These are phyloP conservation scores for Nibea albiflora DNA, from an alignment of 2,113 vertebrate genomes.

Conservation along the genomic window DNA sequence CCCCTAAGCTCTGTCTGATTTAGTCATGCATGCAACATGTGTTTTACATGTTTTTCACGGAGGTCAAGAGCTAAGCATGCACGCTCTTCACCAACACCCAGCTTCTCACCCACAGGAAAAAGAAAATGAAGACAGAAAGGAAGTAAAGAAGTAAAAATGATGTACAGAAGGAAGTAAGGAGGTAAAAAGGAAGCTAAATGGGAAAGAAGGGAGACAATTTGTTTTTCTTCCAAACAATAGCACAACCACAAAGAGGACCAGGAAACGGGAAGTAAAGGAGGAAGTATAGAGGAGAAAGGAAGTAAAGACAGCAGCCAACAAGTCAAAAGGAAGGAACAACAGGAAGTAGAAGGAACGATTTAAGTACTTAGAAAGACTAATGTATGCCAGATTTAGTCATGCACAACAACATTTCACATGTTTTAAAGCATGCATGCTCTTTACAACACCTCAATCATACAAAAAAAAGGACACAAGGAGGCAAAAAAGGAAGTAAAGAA, in stretches of 20 bases:
- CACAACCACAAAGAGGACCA: too few relatives aligned
- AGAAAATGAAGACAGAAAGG: neutral
- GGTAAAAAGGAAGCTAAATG: neutral
- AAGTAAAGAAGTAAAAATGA: neutral
- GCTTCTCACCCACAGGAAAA: neutral
- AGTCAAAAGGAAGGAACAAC: neutral
- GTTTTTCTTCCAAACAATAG: too few relatives aligned
- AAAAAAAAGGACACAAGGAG: neutral
- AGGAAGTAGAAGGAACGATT: neutral
- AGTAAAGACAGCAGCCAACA: neutral
- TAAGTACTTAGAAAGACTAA: too few relatives aligned
- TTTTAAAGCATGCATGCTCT: too few relatives aligned
- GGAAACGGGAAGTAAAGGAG: neutral
- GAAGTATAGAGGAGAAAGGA: neutral
- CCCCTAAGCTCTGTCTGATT: neutral
- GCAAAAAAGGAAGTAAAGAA: neutral
- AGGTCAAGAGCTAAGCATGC: neutral
- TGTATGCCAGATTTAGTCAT: too few relatives aligned
- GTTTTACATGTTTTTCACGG: neutral
- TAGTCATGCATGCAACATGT: slow-evolving; percentile 44
- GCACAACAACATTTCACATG: too few relatives aligned
- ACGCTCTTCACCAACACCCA: neutral
- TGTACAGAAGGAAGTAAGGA: neutral
- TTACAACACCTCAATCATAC: too few relatives aligned
- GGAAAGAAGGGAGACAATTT: too few relatives aligned